A percentile compares a stretch with the other conserved stretches of the same genome.
Evolutionary conservation across 2,888 invertebrate genomes (phyloP).

Genomic region (Drosophila crucigera): DNA sequence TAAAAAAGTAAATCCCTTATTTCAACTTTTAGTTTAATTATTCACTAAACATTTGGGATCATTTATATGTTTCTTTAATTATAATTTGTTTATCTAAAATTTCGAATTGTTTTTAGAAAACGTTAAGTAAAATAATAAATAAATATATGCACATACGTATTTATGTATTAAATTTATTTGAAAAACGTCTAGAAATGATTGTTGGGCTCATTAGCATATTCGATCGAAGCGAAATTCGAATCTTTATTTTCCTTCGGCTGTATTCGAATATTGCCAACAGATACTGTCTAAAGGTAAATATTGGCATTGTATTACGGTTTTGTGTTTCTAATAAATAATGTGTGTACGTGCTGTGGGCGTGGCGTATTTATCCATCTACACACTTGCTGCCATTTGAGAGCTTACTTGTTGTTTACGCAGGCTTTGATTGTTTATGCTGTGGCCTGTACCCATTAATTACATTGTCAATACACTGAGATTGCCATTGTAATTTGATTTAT

Average conservation of each 20-base stretch:
- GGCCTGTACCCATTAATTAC: conserved; percentile 63
- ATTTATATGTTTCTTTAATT: too few species aligned
- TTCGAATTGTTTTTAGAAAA: neutral
- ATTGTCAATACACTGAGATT: conserved; percentile 63
- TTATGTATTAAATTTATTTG: conserved; percentile 14
- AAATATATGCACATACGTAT: neutral
- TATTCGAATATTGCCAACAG: conserved; percentile 30
- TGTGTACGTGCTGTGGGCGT: conserved; percentile 33
- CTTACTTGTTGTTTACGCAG: conserved; percentile 33
- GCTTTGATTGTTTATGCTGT: conserved; percentile 44
- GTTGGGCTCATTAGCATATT: conserved; percentile 48
- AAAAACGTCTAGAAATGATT: conserved; percentile 13
- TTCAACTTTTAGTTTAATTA: neutral
- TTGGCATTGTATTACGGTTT: conserved; percentile 61
- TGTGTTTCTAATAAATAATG: conserved; percentile 57
- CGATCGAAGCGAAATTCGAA: conserved; percentile 43
- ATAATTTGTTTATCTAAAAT: too few species aligned
- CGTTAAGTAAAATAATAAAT: neutral
- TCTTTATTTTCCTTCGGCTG: neutral
- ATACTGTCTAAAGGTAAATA: conserved; percentile 62
- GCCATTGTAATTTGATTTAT: conserved; percentile 31
- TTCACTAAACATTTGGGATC: too few species aligned
- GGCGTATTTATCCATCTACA: conserved; percentile 41
- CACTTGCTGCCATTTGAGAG: conserved; percentile 4
- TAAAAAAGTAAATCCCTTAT: neutral